Conservation (phyloP, 2,888 invertebrate genomes). For the Melieria crassipennis region DNA sequence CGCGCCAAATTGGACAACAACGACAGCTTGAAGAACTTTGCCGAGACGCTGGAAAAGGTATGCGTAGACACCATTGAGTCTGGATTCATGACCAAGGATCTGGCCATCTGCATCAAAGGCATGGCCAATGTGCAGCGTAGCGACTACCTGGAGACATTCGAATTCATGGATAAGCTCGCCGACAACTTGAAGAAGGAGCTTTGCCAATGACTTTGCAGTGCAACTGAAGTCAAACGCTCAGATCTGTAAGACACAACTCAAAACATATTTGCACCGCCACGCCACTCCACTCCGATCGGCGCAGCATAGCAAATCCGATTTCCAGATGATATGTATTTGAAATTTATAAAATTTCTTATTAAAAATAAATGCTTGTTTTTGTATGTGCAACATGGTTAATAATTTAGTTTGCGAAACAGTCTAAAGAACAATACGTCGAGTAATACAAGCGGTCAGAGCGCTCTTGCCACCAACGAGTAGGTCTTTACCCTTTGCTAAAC, state of each 20-base stretch:
- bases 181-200: slow-evolving; percentile 76
- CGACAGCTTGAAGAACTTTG: slow-evolving; percentile 77
- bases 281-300: slow-evolving; percentile 1
- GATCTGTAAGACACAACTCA: slow-evolving; percentile 26
- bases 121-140: slow-evolving; percentile 75
- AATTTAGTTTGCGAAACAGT: too few species aligned
- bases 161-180: slow-evolving; percentile 94
- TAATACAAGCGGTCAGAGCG: too few species aligned
- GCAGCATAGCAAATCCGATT: too few species aligned
- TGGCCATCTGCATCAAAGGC: slow-evolving; percentile 97
- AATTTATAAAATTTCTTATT: neutral
- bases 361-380: slow-evolving; percentile 15
- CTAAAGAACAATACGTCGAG: too few species aligned
- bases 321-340: too few species aligned
- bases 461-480: too few species aligned
- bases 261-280: neutral
- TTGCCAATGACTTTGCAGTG: slow-evolving; percentile 48
- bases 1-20: slow-evolving; percentile 95
- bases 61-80: slow-evolving; percentile 95
- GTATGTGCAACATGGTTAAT: neutral
- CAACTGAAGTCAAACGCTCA: slow-evolving; percentile 11
- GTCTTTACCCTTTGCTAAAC: too few species aligned
- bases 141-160: slow-evolving; percentile 97
- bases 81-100: slow-evolving; percentile 97
- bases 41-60: slow-evolving; percentile 86